A percentile compares a stretch with the other conserved stretches of the same genome.
phyloP scores from a whole-genome alignment of 2,797 vertebrate species.

The Aeoliscus strigatus region DNA sequence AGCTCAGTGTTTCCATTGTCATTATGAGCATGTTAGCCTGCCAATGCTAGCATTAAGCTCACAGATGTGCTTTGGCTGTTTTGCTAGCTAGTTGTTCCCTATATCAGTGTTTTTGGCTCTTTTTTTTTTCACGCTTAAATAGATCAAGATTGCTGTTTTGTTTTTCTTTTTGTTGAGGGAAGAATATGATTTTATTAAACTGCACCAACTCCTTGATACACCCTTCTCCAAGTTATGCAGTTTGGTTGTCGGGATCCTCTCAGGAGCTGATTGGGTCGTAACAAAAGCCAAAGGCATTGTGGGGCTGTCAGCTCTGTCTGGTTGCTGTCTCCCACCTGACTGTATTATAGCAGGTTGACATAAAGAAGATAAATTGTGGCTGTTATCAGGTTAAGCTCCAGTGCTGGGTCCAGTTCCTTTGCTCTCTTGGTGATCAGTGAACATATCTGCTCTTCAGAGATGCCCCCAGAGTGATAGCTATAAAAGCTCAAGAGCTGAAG shows the following conservation, averaged over 20 bases:
- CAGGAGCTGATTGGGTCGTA: slow-evolving; percentile 44
- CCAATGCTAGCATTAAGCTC: neutral
- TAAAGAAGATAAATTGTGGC: slow-evolving; percentile 60
- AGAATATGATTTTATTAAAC: slow-evolving; percentile 2
- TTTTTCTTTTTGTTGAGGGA: neutral
- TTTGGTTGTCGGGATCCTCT: too few relatives aligned
- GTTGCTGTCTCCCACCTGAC: slow-evolving; percentile 40
- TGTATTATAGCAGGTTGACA: slow-evolving; percentile 65
- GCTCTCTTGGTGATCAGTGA: slow-evolving; percentile 51
- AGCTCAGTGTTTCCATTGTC: too few relatives aligned
- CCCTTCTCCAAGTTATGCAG: too few relatives aligned
- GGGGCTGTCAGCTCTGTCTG: slow-evolving; percentile 48
- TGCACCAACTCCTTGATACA: slow-evolving; percentile 15
- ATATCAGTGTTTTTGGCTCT: too few relatives aligned
- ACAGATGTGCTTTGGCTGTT: too few relatives aligned
- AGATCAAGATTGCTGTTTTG: too few relatives aligned
- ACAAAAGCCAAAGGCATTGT: slow-evolving; percentile 39
- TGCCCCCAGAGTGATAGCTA: slow-evolving; percentile 46
- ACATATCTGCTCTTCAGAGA: slow-evolving; percentile 41
- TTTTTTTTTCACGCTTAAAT: too few relatives aligned
- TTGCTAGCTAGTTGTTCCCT: too few relatives aligned
- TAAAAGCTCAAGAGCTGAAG: slow-evolving; percentile 22
- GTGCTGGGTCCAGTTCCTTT: slow-evolving; percentile 36
- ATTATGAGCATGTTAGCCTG: neutral
- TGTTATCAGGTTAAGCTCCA: slow-evolving; percentile 60